phyloP scores from a whole-genome alignment of 2,113 vertebrate genomes.

The Cranoglanis bouderius region DNA sequence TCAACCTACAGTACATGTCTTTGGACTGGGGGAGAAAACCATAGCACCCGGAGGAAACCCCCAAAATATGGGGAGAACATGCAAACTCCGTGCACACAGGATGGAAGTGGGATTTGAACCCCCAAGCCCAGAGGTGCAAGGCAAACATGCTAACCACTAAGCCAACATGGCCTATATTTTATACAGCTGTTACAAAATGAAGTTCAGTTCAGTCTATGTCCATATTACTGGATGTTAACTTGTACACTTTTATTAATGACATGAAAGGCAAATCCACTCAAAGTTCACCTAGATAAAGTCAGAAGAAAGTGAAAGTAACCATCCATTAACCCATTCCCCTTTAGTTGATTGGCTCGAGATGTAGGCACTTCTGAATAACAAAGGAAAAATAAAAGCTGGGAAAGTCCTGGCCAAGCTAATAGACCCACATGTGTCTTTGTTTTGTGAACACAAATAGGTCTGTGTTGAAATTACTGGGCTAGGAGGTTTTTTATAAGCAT shows the following conservation, averaged over 20 bases:
- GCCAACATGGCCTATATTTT: too few species aligned
- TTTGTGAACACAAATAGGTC: conserved; percentile 19
- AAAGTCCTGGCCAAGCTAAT: neutral
- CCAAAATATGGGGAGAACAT: too few species aligned
- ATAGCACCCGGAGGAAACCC: too few species aligned
- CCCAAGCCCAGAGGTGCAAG: too few species aligned
- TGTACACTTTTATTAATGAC: neutral
- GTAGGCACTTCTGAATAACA: neutral
- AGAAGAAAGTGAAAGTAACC: neutral
- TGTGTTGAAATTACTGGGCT: neutral
- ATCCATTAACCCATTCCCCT: neutral
- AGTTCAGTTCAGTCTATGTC: neutral
- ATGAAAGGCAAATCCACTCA: neutral
- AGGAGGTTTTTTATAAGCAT: neutral
- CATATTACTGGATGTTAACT: neutral
- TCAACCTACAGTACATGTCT: too few species aligned
- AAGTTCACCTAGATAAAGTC: neutral
- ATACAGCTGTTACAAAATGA: too few species aligned
- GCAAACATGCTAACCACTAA: too few species aligned
- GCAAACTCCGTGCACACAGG: too few species aligned
- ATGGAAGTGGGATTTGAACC: too few species aligned
- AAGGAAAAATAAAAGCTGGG: conserved; percentile 42
- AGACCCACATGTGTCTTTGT: neutral
- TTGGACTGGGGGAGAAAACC: too few species aligned
- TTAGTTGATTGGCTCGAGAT: neutral